Conservation (phyloP, 2,797 vertebrate species). For the Lacerta agilis region DNA sequence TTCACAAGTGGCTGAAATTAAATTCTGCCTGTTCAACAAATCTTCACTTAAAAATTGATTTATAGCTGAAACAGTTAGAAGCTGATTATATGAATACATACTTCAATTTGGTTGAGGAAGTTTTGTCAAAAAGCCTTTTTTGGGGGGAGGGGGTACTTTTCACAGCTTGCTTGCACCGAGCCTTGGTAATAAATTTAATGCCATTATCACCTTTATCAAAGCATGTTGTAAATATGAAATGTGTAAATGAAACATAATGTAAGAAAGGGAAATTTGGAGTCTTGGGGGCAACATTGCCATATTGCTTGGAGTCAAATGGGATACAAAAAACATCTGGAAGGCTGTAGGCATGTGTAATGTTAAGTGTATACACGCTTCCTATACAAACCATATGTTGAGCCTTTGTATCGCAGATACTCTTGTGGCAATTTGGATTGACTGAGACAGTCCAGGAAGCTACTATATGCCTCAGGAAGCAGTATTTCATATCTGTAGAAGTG, state of each 20-base stretch:
- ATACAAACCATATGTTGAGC: background rate
- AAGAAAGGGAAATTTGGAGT: background rate
- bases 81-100: conserved; percentile 55
- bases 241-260: background rate
- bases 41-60: conserved; percentile 61
- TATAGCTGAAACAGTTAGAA: conserved; percentile 62
- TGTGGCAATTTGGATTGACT: background rate
- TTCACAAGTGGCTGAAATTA: conserved; percentile 56
- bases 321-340: background rate
- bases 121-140: conserved; percentile 1
- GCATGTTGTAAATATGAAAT: background rate
- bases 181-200: background rate
- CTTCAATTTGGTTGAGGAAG: conserved; percentile 53
- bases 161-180: background rate
- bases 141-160: conserved; percentile 24
- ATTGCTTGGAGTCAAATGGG: background rate
- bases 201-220: conserved; percentile 19
- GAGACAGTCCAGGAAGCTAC: background rate
- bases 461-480: background rate
- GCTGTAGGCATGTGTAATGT: background rate
- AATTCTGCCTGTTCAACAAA: conserved; percentile 53
- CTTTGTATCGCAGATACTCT: background rate
- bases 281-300: background rate
- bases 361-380: background rate
- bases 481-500: background rate